These are phyloP conservation scores for Sinocyclocheilus grahami DNA, from an alignment of 2,113 vertebrate genomes.

Conservation along the genomic window DNA sequence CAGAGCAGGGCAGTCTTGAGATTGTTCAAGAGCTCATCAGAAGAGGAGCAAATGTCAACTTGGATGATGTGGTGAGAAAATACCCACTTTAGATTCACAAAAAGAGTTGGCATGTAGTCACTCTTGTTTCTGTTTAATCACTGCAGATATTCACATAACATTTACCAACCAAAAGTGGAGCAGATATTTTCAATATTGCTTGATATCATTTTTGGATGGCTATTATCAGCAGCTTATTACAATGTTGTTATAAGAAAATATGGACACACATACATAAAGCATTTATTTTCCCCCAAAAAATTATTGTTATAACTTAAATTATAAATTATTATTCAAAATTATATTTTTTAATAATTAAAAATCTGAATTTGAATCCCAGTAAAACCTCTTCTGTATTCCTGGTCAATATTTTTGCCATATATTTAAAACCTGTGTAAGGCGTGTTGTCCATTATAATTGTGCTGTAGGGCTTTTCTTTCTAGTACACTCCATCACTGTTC, in stretches of 20 bases:
- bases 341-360: neutral
- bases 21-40: constrained; percentile 93
- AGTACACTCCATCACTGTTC: constrained; percentile 35
- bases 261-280: no score
- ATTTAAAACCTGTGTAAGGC: neutral
- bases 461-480: constrained; percentile 1
- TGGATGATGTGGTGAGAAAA: constrained; percentile 89
- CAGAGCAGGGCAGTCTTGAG: constrained; percentile 95
- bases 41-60: constrained; percentile 92
- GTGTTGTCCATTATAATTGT: neutral
- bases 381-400: neutral
- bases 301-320: no score
- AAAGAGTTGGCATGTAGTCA: neutral
- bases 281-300: no score
- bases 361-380: neutral
- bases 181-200: neutral
- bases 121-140: neutral
- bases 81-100: neutral
- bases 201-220: no score
- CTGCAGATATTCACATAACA: neutral
- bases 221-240: no score
- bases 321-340: no score
- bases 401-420: neutral
- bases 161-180: neutral
- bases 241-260: no score